Evolutionary conservation across 2,888 invertebrate genomes (phyloP).

Genomic region (Arenicola marina): DNA sequence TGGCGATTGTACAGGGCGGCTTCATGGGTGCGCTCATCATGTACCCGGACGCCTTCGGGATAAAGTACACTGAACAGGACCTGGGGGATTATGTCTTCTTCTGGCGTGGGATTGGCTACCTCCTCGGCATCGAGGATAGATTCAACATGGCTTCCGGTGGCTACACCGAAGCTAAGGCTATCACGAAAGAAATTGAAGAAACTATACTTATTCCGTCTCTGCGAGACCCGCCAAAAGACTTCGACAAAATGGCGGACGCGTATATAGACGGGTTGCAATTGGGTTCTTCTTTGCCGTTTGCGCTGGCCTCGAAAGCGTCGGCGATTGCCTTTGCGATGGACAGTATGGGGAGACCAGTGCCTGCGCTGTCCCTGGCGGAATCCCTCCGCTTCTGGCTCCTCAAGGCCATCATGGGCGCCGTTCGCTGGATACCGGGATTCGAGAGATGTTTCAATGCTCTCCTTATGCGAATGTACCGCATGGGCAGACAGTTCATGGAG

Average conservation of each 20-base stretch:
- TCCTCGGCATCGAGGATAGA: conserved; percentile 79
- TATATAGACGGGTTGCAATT: conserved; percentile 42
- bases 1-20: conserved; percentile 85
- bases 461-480: neutral
- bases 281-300: neutral
- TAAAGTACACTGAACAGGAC: conserved; percentile 69
- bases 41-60: conserved; percentile 69
- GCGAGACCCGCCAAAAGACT: conserved; percentile 41
- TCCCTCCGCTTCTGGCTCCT: neutral
- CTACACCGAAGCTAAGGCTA: conserved; percentile 33
- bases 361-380: neutral
- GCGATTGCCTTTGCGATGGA: neutral
- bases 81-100: conserved; percentile 79
- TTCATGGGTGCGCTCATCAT: conserved; percentile 78
- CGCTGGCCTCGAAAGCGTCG: neutral
- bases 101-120: conserved; percentile 81
- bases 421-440: neutral
- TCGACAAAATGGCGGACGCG: conserved; percentile 44
- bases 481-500: too few relatives aligned
- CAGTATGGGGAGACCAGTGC: neutral
- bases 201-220: conserved; percentile 40
- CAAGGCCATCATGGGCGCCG: neutral
- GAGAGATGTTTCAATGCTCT: neutral
- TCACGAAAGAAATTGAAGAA: conserved; percentile 46
- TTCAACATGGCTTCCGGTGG: conserved; percentile 47